Conservation (phyloP, 2,797 vertebrate species). For the Mionectes olivaceus region DNA sequence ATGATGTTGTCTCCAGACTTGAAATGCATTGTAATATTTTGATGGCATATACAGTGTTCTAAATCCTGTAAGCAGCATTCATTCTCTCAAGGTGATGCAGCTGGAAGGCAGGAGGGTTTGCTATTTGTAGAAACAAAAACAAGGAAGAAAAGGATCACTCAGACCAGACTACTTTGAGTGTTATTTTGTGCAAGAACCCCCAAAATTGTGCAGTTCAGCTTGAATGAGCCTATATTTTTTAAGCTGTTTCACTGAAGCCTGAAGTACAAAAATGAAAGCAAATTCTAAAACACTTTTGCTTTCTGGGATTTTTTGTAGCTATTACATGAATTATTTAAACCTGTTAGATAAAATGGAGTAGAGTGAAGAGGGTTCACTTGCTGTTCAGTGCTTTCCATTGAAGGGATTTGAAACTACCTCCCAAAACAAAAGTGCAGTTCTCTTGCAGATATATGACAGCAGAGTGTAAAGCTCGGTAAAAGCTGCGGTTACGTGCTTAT, state of each 20-base stretch:
- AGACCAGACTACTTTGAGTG: neutral
- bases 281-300: conserved; percentile 43
- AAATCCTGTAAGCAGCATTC: neutral
- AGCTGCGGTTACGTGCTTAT: neutral
- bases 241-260: conserved; percentile 24
- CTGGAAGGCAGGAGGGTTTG: neutral
- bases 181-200: neutral
- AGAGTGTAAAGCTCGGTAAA: neutral
- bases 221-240: conserved; percentile 8
- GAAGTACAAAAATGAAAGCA: conserved; percentile 54
- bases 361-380: conserved; percentile 26
- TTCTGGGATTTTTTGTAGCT: conserved; percentile 38
- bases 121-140: conserved; percentile 18
- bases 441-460: neutral
- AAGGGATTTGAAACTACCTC: neutral
- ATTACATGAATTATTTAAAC: conserved; percentile 66
- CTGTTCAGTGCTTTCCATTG: neutral
- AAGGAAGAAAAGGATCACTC: neutral
- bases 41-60: neutral
- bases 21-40: conserved; percentile 55
- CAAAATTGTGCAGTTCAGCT: conserved; percentile 30
- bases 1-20: conserved; percentile 4
- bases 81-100: neutral
- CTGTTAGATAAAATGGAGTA: conserved; percentile 41
- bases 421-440: neutral